A percentile compares a stretch with the other conserved stretches of the same genome.
Conservation (phyloP, 2,888 invertebrate species). For the Agrochola lychnidis region DNA sequence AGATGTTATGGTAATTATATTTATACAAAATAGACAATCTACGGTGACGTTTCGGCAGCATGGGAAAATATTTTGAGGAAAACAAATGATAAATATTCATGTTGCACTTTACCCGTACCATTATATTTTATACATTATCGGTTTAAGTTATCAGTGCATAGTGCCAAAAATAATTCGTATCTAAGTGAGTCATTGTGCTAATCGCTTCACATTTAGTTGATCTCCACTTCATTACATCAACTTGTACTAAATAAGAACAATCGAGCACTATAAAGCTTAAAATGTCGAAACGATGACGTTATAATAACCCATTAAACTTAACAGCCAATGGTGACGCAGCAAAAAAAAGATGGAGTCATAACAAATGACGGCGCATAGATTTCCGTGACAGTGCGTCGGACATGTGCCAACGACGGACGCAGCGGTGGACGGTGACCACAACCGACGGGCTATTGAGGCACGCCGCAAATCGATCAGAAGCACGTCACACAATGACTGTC, state of each 20-base stretch:
- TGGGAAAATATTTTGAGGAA: background rate
- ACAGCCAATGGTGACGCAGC: slow-evolving; percentile 25
- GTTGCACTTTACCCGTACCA: slow-evolving; percentile 8
- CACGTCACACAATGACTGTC: slow-evolving; percentile 68
- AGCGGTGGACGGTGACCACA: slow-evolving; percentile 53
- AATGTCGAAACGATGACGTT: slow-evolving; percentile 31
- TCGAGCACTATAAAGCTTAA: slow-evolving; percentile 32
- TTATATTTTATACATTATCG: slow-evolving; percentile 24
- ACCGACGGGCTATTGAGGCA: slow-evolving; percentile 68
- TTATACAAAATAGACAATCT: background rate
- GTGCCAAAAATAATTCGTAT: slow-evolving; percentile 34
- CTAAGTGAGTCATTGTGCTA: slow-evolving; percentile 29
- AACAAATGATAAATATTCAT: slow-evolving; percentile 7
- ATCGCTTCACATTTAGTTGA: slow-evolving; percentile 42
- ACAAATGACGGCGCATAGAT: slow-evolving; percentile 39
- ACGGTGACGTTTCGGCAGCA: background rate
- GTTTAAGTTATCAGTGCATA: slow-evolving; percentile 17
- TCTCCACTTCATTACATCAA: slow-evolving; percentile 35
- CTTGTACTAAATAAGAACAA: slow-evolving; percentile 22
- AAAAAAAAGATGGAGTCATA: slow-evolving; percentile 36
- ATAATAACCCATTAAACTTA: slow-evolving; percentile 36
- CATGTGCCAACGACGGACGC: slow-evolving; percentile 40
- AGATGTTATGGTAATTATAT: background rate
- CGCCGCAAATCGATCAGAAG: slow-evolving; percentile 78
- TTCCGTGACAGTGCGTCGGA: slow-evolving; percentile 45